Evolutionary conservation across 2,113 vertebrate species (phyloP).

Genomic region (Copsychus sechellarum): DNA sequence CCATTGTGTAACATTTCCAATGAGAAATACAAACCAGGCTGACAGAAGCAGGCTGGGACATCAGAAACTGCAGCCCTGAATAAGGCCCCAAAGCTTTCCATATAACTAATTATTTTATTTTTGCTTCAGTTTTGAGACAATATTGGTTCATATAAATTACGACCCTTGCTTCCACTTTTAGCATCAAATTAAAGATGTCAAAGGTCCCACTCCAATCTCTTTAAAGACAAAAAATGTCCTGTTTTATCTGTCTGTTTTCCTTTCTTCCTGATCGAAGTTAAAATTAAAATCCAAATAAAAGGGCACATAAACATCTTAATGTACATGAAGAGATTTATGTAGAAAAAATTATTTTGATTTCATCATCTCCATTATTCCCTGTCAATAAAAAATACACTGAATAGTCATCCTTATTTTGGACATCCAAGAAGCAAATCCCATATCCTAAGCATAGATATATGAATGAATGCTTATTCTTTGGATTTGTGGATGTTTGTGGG

Average conservation of each 20-base stretch:
- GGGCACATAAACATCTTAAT: not conserved
- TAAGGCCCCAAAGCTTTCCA: not conserved
- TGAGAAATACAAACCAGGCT: not conserved
- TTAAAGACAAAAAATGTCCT: not conserved
- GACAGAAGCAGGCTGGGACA: not conserved
- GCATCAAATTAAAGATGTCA: not conserved
- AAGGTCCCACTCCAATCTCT: not conserved
- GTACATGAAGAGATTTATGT: not conserved
- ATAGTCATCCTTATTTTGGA: not conserved
- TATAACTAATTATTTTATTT: not conserved
- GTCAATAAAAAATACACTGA: not conserved
- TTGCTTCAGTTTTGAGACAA: not conserved
- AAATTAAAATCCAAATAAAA: not conserved
- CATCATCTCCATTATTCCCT: accelerated
- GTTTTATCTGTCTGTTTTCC: not conserved
- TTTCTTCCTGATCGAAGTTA: not conserved
- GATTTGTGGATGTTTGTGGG: not conserved
- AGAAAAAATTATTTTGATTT: not conserved
- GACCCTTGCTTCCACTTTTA: not conserved
- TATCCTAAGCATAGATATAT: accelerated
- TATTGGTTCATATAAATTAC: not conserved
- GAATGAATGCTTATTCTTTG: not conserved
- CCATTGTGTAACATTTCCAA: not conserved
- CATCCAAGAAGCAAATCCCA: not conserved
- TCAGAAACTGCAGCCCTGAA: not conserved